These are phyloP conservation scores for Tenthredo notha DNA, from an alignment of 2,888 invertebrate genomes.

Conservation along the genomic window DNA sequence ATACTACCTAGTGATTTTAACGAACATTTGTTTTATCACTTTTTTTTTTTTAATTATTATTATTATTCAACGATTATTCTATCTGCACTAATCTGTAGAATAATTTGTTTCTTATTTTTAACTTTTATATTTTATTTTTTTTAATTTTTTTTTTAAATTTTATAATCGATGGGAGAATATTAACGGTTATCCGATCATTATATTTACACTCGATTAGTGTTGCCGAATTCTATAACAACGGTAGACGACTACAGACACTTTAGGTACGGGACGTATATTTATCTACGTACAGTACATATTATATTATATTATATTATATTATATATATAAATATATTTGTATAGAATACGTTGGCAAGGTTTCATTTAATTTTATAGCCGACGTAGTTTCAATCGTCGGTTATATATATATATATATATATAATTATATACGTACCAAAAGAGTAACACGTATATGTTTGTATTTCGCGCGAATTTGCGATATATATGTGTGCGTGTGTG, in stretches of 20 bases:
- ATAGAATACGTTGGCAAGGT: constrained; percentile 29
- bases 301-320: too few relatives aligned
- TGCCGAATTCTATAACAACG: background rate
- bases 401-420: background rate
- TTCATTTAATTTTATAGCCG: constrained; percentile 23
- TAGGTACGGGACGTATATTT: background rate
- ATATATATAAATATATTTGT: background rate
- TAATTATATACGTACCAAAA: background rate
- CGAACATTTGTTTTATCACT: too few relatives aligned
- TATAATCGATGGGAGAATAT: too few relatives aligned
- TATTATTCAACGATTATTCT: too few relatives aligned
- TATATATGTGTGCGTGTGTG: background rate
- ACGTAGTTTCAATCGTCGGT: constrained; percentile 6
- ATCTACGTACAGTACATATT: background rate
- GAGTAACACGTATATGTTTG: background rate
- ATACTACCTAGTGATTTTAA: too few relatives aligned
- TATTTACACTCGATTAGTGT: background rate
- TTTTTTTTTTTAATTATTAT: too few relatives aligned
- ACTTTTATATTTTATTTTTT: too few relatives aligned
- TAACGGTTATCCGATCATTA: too few relatives aligned
- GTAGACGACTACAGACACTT: background rate
- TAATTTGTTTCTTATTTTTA: too few relatives aligned
- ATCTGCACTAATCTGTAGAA: too few relatives aligned
- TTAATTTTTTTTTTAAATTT: too few relatives aligned
- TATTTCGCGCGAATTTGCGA: background rate